These are phyloP conservation scores for Strix uralensis DNA, from an alignment of 2,113 vertebrate species.

Conservation along the genomic window DNA sequence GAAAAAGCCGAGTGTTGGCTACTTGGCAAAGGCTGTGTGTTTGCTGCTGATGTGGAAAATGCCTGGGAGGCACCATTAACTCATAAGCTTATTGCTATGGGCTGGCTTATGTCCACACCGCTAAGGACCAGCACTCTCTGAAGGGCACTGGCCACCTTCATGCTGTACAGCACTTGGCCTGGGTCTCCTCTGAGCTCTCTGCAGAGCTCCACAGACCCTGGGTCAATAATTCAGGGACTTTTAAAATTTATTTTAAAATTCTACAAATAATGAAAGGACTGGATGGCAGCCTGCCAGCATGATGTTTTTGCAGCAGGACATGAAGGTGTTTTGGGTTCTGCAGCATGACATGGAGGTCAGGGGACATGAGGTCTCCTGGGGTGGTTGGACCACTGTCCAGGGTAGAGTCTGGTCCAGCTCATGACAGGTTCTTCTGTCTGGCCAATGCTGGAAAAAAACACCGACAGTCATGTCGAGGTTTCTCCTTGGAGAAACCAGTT, in stretches of 20 bases:
- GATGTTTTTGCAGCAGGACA: background rate
- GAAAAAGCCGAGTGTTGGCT: background rate
- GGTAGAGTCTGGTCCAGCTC: background rate
- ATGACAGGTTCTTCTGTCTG: background rate
- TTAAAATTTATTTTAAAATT: background rate
- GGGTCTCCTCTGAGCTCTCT: background rate
- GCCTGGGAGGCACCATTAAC: constrained; percentile 46
- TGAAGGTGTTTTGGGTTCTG: background rate
- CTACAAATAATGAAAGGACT: background rate
- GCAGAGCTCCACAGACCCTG: background rate
- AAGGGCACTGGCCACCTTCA: background rate
- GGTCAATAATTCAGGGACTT: background rate
- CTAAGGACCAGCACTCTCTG: constrained; percentile 1
- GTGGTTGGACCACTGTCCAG: background rate
- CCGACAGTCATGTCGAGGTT: background rate
- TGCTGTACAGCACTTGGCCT: background rate
- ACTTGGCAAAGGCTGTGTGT: background rate
- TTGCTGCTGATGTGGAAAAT: constrained; percentile 17
- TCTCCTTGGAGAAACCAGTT: constrained; percentile 42
- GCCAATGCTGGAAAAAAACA: background rate
- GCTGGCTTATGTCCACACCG: constrained; percentile 9
- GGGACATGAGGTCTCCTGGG: background rate
- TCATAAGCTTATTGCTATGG: background rate
- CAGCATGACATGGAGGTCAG: background rate
- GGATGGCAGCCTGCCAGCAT: background rate